Conservation (phyloP, 2,797 vertebrate genomes). For the Arnoldichthys spilopterus region DNA sequence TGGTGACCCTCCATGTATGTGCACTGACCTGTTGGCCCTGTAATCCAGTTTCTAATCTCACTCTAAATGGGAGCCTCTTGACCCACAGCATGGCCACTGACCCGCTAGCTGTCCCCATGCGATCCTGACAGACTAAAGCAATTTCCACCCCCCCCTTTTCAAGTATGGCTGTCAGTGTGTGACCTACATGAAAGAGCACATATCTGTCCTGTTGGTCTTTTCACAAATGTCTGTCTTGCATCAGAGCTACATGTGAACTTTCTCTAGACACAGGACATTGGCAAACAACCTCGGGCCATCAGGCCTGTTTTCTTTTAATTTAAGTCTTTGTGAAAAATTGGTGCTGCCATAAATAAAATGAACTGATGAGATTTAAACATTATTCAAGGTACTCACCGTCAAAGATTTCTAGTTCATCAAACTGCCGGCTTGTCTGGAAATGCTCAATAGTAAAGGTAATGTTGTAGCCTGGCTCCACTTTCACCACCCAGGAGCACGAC, state of each 20-base stretch:
- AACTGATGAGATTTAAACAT: no score
- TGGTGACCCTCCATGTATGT: constrained; percentile 42
- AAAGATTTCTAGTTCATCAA: constrained; percentile 96
- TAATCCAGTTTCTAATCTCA: constrained; percentile 55
- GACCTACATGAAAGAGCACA: constrained; percentile 31
- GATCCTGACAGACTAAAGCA: constrained; percentile 51
- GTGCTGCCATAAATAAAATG: no score
- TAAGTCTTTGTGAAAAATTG: no score
- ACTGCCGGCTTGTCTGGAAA: constrained; percentile 95
- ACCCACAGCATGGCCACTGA: constrained; percentile 46
- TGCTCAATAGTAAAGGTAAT: constrained; percentile 93
- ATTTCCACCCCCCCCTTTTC: constrained; percentile 56
- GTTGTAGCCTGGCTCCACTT: constrained; percentile 91
- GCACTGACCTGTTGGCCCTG: constrained; percentile 44
- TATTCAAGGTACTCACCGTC: constrained; percentile 67
- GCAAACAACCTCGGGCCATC: background rate
- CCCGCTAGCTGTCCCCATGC: constrained; percentile 34
- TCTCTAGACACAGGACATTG: background rate
- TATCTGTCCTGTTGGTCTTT: constrained; percentile 31
- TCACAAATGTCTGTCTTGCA: constrained; percentile 43
- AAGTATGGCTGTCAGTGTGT: constrained; percentile 48
- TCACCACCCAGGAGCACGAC: constrained; percentile 96
- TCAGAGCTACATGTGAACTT: background rate
- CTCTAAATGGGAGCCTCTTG: constrained; percentile 55
- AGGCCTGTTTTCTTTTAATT: background rate